Base-by-base conservation (phyloP, 2,113 vertebrate genomes). In the Excalfactoria chinensis region DNA sequence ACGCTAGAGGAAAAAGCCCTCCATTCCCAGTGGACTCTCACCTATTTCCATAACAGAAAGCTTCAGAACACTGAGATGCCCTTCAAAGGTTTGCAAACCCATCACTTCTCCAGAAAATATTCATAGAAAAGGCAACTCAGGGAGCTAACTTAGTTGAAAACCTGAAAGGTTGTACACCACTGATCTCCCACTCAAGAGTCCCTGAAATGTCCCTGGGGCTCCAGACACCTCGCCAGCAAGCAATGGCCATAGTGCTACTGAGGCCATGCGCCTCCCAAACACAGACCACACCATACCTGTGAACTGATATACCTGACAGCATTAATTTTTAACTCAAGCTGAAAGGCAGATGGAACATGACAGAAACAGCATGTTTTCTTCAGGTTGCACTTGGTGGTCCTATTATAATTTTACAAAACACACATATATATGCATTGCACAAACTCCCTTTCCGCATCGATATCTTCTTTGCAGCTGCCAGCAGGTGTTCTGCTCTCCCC, bases 341-440 rank as follows among this genome's bases (percentile, higher is more conserved):
- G 20, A 79, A 43, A 86, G 59, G 30, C 2, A 28, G 16, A 25
- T 30, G 64, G 21, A 25, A 79, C 0, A 0, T 4, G 14, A 30
- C 17, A 64, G 67, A 87, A 70, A 0, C 9, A 32, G 3, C 17
- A 21, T 11, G 6, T 60, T 72, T 62, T 21, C 40, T 60, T 49
- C 32, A 18, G 64, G 13, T 7, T 2, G 0, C 20, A 25, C 49
- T 49, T 7, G 0, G 10, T 0, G 6, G 62, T 13, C 11, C 12
- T 56, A 7, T 7, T 35, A 40, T 23, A 30, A 55, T 55, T 26
- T 41, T 25, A 22, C 23, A 60, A 32, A 28, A 23, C 0, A 3
- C 1, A 0, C 35, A 23, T n/a, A 48, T 40, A 53, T 9, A 41
- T 43, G 44, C 8, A 0, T 0, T 53, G 0, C 53, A 9, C 49